A percentile compares a stretch with the other conserved stretches of the same genome.
These are phyloP conservation scores for Chironex yamaguchii DNA, from an alignment of 30 jellyfish, hydroid and myxozoan genomes.

Conservation along the genomic window DNA sequence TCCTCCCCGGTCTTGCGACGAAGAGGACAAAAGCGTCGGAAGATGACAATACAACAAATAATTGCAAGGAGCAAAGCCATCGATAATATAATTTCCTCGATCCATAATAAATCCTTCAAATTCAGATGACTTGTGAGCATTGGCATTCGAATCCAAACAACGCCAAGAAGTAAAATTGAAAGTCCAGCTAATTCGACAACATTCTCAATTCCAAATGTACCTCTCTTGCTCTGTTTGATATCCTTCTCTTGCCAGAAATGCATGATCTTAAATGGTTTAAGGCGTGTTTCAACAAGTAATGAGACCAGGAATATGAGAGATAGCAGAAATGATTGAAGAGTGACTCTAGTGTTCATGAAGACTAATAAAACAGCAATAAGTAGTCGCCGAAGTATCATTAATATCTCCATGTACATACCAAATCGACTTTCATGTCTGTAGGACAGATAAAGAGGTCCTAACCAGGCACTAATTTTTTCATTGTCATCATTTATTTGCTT, in stretches of 20 bases:
- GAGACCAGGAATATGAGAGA: not conserved
- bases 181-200: not conserved
- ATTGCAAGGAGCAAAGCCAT: not conserved
- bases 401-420: not conserved
- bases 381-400: not conserved
- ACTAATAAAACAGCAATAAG: not conserved
- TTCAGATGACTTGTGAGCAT: not conserved
- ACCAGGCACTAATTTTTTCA: conserved; percentile 32
- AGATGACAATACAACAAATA: not conserved
- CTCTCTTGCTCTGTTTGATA: not conserved
- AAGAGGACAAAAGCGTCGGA: not conserved
- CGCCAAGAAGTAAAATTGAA: not conserved
- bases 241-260: too few species aligned
- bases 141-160: not conserved
- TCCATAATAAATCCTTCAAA: not conserved
- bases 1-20: too few species aligned
- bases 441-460: conserved; percentile 60
- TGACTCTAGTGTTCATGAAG: not conserved
- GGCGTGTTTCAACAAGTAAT: not conserved
- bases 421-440: not conserved
- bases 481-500: conserved; percentile 12
- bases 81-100: not conserved
- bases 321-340: not conserved
- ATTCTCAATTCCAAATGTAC: not conserved
- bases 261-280: not conserved